These are phyloP conservation scores for Thalpophila matura DNA, from an alignment of 2,888 invertebrate species.

Conservation along the genomic window DNA sequence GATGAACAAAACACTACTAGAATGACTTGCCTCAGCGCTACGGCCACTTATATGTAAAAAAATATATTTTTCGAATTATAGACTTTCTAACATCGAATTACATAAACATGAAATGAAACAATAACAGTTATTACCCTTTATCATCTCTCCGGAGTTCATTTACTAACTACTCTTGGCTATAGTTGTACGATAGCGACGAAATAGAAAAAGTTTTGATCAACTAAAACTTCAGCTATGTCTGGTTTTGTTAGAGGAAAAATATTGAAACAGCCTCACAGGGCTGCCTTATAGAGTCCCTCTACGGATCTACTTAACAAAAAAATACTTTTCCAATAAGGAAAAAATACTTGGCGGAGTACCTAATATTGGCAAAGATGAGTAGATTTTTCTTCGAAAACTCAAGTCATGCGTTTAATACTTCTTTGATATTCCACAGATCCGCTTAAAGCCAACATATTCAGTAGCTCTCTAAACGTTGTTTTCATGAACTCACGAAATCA, in stretches of 20 bases:
- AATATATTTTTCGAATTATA: no score
- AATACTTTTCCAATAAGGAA: constrained; percentile 51
- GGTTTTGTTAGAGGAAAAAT: constrained; percentile 36
- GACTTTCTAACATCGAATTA: no score
- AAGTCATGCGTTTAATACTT: constrained; percentile 38
- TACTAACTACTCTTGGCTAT: background rate
- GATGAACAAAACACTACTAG: no score
- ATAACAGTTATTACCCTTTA: background rate
- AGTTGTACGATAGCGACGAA: constrained; percentile 18
- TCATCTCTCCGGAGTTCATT: constrained; percentile 10
- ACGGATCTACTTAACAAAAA: constrained; percentile 35
- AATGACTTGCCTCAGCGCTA: no score
- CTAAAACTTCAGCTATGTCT: constrained; percentile 36
- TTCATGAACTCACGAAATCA: no score
- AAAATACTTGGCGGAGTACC: constrained; percentile 24
- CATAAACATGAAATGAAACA: no score
- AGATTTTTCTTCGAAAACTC: constrained; percentile 35
- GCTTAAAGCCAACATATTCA: constrained; percentile 9
- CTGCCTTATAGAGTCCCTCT: background rate
- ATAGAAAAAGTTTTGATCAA: constrained; percentile 55
- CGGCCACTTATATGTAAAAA: no score
- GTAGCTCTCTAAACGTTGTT: background rate
- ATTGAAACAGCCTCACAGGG: constrained; percentile 30
- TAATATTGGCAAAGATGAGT: constrained; percentile 17
- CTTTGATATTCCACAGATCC: constrained; percentile 22